A percentile compares a stretch with the other conserved stretches of the same genome.
Conservation (phyloP, 2,888 invertebrate genomes). For the Mylabris sibirica region DNA sequence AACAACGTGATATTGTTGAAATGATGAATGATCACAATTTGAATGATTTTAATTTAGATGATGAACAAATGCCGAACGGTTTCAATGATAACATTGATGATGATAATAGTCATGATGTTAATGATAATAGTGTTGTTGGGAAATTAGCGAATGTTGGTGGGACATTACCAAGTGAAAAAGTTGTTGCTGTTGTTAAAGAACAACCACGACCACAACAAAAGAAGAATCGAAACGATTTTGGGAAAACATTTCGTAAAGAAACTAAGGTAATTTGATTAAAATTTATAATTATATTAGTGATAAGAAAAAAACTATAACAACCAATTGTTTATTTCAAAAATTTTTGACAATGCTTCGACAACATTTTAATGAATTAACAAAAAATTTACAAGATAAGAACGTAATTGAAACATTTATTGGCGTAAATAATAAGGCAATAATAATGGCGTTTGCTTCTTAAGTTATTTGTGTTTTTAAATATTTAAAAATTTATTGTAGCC, state of each 20-base stretch:
- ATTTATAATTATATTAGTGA: neutral
- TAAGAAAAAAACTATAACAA: neutral
- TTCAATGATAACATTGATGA: constrained; percentile 53
- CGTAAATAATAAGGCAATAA: constrained; percentile 23
- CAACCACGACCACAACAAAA: neutral
- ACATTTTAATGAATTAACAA: constrained; percentile 41
- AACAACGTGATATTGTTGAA: constrained; percentile 56
- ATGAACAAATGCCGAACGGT: constrained; percentile 61
- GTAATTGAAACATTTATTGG: constrained; percentile 32
- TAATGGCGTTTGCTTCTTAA: neutral
- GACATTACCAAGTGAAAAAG: constrained; percentile 56
- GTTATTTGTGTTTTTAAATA: neutral
- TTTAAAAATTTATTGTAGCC: constrained; percentile 27
- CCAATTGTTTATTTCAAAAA: neutral
- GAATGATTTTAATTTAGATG: constrained; percentile 57
- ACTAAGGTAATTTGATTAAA: constrained; percentile 34
- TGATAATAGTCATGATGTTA: constrained; percentile 41
- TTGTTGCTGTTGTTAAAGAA: constrained; percentile 7
- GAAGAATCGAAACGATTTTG: constrained; percentile 18
- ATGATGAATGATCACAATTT: constrained; percentile 60
- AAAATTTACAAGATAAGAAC: constrained; percentile 38
- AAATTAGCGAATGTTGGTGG: constrained; percentile 61
- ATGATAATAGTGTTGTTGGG: constrained; percentile 40
- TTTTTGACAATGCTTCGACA: constrained; percentile 38
- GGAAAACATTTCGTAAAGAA: constrained; percentile 34